These are phyloP conservation scores for Laterallus jamaicensis DNA, from an alignment of 2,113 vertebrate genomes.

Conservation along the genomic window DNA sequence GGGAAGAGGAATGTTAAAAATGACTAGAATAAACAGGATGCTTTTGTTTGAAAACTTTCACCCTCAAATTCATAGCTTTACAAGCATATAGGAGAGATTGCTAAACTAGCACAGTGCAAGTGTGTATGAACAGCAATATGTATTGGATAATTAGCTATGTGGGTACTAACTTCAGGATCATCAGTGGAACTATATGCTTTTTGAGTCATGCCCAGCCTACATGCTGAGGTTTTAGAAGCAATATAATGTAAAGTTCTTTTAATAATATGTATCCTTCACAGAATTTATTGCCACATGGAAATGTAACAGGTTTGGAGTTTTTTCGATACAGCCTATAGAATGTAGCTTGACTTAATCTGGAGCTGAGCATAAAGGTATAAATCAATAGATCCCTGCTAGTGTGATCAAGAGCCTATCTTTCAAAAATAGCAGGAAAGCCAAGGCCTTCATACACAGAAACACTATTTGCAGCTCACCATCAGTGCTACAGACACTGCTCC, in stretches of 20 bases:
- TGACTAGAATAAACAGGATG: not conserved
- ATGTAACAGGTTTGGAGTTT: not conserved
- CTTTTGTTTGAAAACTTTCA: not conserved
- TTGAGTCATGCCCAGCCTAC: not conserved
- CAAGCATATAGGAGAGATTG: not conserved
- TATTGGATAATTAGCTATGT: not conserved
- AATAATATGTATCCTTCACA: not conserved
- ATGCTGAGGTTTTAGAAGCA: not conserved
- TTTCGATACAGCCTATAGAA: not conserved
- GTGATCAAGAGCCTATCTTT: slow-evolving; percentile 53
- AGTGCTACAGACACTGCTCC: slow-evolving; percentile 39
- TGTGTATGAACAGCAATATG: not conserved
- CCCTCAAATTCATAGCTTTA: not conserved
- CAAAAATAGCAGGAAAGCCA: slow-evolving; percentile 35
- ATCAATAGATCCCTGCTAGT: slow-evolving; percentile 61
- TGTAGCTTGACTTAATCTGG: slow-evolving; percentile 22
- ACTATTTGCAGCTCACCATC: slow-evolving; percentile 40
- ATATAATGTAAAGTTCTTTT: not conserved
- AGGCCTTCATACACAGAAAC: not conserved
- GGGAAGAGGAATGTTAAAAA: too few species aligned
- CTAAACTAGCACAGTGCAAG: not conserved
- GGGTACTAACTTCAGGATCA: not conserved
- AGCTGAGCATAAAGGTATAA: slow-evolving; percentile 55
- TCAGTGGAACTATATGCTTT: not conserved
- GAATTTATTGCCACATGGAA: slow-evolving; percentile 27